A percentile compares a stretch with the other conserved stretches of the same genome.
Evolutionary conservation across 1,140 invertebrate species (phyloP).

Genomic region (Drusus annulatus): DNA sequence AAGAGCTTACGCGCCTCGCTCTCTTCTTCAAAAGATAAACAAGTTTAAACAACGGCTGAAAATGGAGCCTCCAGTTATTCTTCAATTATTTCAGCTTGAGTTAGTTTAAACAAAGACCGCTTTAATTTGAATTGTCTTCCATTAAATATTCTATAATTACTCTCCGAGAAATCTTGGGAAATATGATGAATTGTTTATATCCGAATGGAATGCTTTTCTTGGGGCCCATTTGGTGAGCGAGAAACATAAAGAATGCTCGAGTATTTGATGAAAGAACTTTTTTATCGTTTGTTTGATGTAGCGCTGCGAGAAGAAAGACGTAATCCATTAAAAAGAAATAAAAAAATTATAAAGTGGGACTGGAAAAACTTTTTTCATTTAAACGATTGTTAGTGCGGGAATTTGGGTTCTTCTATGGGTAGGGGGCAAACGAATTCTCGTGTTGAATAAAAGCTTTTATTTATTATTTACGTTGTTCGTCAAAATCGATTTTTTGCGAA

Average conservation of each 20-base stretch:
- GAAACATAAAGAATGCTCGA: slow-evolving; percentile 47
- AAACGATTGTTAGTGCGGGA: slow-evolving; percentile 39
- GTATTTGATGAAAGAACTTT: slow-evolving; percentile 55
- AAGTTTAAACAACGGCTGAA: slow-evolving; percentile 55
- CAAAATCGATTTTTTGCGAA: too few species aligned
- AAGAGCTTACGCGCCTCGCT: slow-evolving; percentile 11
- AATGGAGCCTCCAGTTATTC: slow-evolving; percentile 57
- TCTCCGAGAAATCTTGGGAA: slow-evolving; percentile 51
- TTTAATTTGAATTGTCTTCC: slow-evolving; percentile 56
- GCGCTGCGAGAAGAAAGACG: slow-evolving; percentile 41
- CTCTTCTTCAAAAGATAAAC: slow-evolving; percentile 51
- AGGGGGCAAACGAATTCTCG: slow-evolving; percentile 16
- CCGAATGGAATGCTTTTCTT: slow-evolving; percentile 48
- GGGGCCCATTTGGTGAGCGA: slow-evolving; percentile 45
- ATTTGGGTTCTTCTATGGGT: neutral
- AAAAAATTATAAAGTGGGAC: slow-evolving; percentile 49
- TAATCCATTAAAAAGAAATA: slow-evolving; percentile 55
- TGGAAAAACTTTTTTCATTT: slow-evolving; percentile 44
- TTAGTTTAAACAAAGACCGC: slow-evolving; percentile 58
- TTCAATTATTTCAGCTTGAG: slow-evolving; percentile 58
- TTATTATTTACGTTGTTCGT: too few species aligned
- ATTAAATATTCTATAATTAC: slow-evolving; percentile 57
- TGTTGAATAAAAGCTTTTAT: neutral
- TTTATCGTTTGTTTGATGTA: slow-evolving; percentile 55
- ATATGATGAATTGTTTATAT: slow-evolving; percentile 59